Percentiles rank a stretch among this genome's conserved stretches.
Evolutionary conservation across 1,140 invertebrate genomes (phyloP).

Genomic region (Drosophila rhopaloa): DNA sequence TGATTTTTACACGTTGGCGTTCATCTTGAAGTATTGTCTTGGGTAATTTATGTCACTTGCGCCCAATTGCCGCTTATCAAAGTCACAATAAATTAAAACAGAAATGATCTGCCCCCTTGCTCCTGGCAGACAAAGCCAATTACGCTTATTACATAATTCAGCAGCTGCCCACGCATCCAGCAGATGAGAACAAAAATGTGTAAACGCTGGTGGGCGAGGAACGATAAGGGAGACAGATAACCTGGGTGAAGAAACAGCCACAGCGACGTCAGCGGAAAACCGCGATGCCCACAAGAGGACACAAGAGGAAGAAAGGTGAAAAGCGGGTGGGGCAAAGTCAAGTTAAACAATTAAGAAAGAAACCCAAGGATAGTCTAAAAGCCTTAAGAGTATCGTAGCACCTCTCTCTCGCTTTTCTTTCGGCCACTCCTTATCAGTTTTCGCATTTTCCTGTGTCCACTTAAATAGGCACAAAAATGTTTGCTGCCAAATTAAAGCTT

Average conservation of each 20-base stretch:
- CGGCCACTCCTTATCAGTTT: conserved; percentile 36
- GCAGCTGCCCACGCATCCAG: conserved; percentile 54
- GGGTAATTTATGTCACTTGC: conserved; percentile 75
- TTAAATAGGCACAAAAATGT: conserved; percentile 31
- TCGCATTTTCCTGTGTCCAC: conserved; percentile 19
- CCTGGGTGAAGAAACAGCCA: conserved; percentile 48
- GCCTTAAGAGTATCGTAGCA: conserved; percentile 46
- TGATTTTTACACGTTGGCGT: background rate
- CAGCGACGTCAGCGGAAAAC: conserved; percentile 42
- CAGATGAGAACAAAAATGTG: conserved; percentile 23
- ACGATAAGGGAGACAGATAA: conserved; percentile 37
- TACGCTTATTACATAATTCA: conserved; percentile 81
- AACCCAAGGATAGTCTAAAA: conserved; percentile 51
- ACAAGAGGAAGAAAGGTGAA: conserved; percentile 1
- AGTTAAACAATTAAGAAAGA: conserved; percentile 67
- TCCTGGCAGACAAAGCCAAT: conserved; percentile 55
- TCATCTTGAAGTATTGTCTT: conserved; percentile 54
- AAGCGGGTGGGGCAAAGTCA: conserved; percentile 27
- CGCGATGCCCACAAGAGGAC: conserved; percentile 36
- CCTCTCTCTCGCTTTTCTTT: background rate
- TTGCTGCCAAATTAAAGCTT: conserved; percentile 41
- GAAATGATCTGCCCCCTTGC: conserved; percentile 36
- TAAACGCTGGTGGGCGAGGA: background rate
- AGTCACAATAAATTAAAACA: conserved; percentile 75
- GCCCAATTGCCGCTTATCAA: conserved; percentile 69